Evolutionary conservation across 2,113 vertebrate genomes (phyloP).

Genomic region (Callipepla squamata): DNA sequence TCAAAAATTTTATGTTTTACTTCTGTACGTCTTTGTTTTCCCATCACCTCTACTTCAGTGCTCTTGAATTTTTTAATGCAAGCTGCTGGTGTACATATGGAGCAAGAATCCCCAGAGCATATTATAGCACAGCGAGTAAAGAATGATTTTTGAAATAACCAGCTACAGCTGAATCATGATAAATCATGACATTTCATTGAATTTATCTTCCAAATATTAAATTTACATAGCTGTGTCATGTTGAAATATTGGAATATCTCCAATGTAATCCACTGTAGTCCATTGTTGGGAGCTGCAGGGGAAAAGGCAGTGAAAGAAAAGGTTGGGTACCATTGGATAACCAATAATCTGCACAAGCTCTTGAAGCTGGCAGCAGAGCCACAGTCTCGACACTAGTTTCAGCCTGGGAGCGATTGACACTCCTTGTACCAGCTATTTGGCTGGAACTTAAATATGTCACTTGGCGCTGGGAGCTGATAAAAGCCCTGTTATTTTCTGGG

Average conservation of each 20-base stretch:
- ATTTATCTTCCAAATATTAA: conserved; percentile 65
- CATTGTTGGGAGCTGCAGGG: conserved; percentile 17
- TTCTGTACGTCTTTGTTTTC: neutral
- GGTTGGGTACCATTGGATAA: conserved; percentile 22
- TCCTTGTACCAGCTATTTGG: conserved; percentile 67
- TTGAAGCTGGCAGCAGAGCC: neutral
- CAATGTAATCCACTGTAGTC: conserved; percentile 17
- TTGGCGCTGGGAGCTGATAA: conserved; percentile 47
- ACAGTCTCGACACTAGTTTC: conserved; percentile 12
- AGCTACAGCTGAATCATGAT: conserved; percentile 52
- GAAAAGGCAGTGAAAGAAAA: conserved; percentile 25
- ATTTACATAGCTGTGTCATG: conserved; percentile 54
- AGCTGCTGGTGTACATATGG: neutral
- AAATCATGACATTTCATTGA: conserved; percentile 55
- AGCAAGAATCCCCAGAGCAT: neutral
- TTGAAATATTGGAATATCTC: conserved; percentile 62
- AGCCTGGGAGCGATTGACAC: conserved; percentile 50
- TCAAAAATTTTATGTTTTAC: neutral
- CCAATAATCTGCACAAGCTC: conserved; percentile 26
- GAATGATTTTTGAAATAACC: conserved; percentile 41
- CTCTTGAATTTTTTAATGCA: neutral
- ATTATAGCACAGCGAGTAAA: neutral
- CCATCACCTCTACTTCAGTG: neutral
- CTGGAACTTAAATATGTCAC: conserved; percentile 58
- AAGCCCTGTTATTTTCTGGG: conserved; percentile 59